phyloP scores from a whole-genome alignment of 2,888 invertebrate species.

The Nesidiocoris tenuis region DNA sequence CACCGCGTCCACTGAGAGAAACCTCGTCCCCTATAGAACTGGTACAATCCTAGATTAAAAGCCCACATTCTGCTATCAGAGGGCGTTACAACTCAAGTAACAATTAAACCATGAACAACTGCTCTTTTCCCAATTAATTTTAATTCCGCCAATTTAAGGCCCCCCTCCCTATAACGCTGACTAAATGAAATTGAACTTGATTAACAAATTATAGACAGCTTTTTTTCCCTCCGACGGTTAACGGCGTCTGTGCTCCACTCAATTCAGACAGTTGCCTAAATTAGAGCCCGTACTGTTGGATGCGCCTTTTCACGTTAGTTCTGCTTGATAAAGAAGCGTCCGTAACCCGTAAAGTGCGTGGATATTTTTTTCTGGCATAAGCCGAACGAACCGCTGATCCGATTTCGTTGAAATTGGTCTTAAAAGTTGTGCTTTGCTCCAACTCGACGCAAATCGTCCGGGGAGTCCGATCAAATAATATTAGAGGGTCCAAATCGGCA shows the following conservation, averaged over 20 bases:
- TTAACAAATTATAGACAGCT: conserved; percentile 45
- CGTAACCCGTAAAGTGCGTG: no score
- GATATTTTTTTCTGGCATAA: no score
- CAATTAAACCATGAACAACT: conserved; percentile 43
- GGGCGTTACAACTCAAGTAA: conserved; percentile 27
- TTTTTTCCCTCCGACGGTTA: conserved; percentile 21
- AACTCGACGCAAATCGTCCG: no score
- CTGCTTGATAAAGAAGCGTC: background rate
- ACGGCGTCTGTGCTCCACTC: conserved; percentile 14
- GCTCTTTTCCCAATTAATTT: conserved; percentile 36
- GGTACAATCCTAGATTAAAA: conserved; percentile 31
- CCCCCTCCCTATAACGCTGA: conserved; percentile 37
- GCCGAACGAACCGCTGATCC: no score
- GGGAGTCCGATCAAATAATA: no score
- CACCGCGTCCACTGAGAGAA: background rate
- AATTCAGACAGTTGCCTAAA: conserved; percentile 7
- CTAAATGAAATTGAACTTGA: conserved; percentile 45
- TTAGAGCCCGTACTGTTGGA: background rate
- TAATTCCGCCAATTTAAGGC: conserved; percentile 42
- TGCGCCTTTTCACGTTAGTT: no score
- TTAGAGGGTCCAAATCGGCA: no score
- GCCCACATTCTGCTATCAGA: conserved; percentile 33
- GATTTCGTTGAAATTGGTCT: no score
- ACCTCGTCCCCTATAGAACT: conserved; percentile 19
- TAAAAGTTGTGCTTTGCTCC: no score